A percentile compares a stretch with the other conserved stretches of the same genome.
Evolutionary conservation across 2,797 vertebrate species (phyloP).

Genomic region (Enteromius mattozi): DNA sequence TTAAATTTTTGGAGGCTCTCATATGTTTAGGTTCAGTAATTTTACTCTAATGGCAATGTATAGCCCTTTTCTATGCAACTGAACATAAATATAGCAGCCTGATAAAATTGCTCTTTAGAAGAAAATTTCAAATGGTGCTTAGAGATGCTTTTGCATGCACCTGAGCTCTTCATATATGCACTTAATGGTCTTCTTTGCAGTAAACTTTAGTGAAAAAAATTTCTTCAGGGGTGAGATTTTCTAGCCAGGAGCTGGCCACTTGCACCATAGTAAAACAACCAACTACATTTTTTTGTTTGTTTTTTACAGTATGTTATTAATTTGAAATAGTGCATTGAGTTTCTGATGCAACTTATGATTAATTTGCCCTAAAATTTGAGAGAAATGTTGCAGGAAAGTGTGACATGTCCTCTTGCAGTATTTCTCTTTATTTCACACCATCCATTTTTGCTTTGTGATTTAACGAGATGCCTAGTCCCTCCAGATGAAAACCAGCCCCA

Average conservation of each 20-base stretch:
- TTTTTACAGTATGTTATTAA: not conserved
- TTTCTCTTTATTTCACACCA: constrained; percentile 4
- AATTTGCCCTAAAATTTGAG: not conserved
- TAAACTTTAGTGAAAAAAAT: not conserved
- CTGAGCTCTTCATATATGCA: not conserved
- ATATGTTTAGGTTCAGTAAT: too few relatives aligned
- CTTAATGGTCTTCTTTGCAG: not conserved
- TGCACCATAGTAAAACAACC: not conserved
- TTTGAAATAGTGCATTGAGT: not conserved
- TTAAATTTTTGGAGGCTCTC: too few relatives aligned
- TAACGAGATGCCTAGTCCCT: not conserved
- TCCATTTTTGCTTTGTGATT: not conserved
- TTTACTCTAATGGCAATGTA: not conserved
- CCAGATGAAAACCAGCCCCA: not conserved
- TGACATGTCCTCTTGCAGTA: not conserved
- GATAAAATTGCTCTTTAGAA: not conserved
- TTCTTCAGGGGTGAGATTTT: not conserved
- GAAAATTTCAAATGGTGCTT: too few relatives aligned
- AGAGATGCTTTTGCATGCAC: too few relatives aligned
- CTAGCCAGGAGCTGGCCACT: not conserved
- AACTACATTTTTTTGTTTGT: not conserved
- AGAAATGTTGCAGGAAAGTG: not conserved
- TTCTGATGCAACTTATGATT: not conserved
- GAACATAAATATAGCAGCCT: not conserved
- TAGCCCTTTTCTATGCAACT: not conserved